Conservation (phyloP, 1,140 invertebrate genomes). For the Ptiloglossa arizonensis region DNA sequence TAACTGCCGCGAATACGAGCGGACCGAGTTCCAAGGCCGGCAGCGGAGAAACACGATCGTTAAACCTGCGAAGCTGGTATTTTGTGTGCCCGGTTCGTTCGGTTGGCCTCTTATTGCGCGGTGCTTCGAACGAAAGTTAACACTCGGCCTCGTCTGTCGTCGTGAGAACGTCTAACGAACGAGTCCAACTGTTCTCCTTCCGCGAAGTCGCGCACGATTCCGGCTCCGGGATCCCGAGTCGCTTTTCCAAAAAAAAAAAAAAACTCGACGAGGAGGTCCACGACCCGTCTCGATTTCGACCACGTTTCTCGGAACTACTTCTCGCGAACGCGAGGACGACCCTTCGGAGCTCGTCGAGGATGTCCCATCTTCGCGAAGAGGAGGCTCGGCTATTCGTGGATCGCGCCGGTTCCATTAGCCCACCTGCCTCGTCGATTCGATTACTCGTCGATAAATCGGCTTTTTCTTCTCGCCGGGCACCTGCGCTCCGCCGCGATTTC, state of each 20-base stretch:
- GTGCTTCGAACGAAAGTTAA: slow-evolving; percentile 57
- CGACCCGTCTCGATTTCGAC: background rate
- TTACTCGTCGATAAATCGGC: slow-evolving; percentile 50
- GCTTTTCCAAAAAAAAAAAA: no score
- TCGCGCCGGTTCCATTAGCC: slow-evolving; percentile 22
- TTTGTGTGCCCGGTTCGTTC: slow-evolving; percentile 41
- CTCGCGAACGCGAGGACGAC: background rate
- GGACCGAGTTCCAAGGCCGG: slow-evolving; percentile 70
- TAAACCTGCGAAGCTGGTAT: slow-evolving; percentile 62
- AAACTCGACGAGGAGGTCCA: no score
- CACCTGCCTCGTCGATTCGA: slow-evolving; percentile 19
- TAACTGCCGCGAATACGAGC: slow-evolving; percentile 62
- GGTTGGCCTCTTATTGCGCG: slow-evolving; percentile 25
- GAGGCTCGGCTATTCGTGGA: slow-evolving; percentile 25
- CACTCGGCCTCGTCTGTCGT: slow-evolving; percentile 36
- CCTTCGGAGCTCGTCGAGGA: no score
- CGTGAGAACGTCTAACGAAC: slow-evolving; percentile 36
- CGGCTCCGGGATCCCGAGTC: no score
- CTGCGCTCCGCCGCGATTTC: slow-evolving; percentile 25
- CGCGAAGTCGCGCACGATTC: background rate
- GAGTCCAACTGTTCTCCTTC: slow-evolving; percentile 31
- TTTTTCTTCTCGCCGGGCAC: slow-evolving; percentile 7
- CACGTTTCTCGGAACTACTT: background rate
- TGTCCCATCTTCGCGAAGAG: slow-evolving; percentile 1
- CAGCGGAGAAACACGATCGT: slow-evolving; percentile 65